Evolutionary conservation across 2,113 vertebrate species (phyloP), one percentile per base, ranked within the genome.

Genomic region (Istiophorus platypterus): DNA sequence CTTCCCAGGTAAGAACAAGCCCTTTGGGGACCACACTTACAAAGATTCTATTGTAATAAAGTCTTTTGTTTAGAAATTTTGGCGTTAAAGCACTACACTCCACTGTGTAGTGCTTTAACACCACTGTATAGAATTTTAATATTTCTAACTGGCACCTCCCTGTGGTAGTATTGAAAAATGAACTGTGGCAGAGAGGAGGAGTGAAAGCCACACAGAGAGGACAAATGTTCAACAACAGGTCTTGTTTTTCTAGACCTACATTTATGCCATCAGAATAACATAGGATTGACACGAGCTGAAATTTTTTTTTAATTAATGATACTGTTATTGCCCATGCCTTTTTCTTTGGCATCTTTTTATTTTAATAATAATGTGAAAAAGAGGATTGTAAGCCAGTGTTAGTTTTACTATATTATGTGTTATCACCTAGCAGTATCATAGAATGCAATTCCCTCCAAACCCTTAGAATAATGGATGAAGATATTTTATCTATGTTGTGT

Each of bases 1-100:
- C 98, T 12, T 99, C 98, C 59, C 98, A 99, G 96, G 98, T 99
- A 34, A 51, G 41, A 65, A 37, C 31, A 26, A 22, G 24, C 1
- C 20, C 5, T 1, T 6, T 26, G 6, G 13, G 12, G 20, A 12
- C 4, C 17, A 39, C 10, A 51, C 18, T 49, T 15, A 29, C 0
- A 52, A 22, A 42, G 6, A 49, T 7, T 14, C 7, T 14, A n/a
- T 34, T 65, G 15, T 18, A 29, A 66, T n/a, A n/a, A n/a, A n/a
- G n/a, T n/a, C n/a, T n/a, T n/a, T n/a, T n/a, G n/a, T 29, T 29
- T 11, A 10, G 7, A 64, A 22, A 15, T 15, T 14, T 7, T 58
- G 5, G 9, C 29, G 22, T 62, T 62, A 54, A 24, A 57, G 24
- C 2, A 39, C 26, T 11, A 15, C 11, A 57, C 6, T 59, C 14